Evolutionary conservation across 2,888 invertebrate genomes (phyloP).

Genomic region (Mystacides longicornis): DNA sequence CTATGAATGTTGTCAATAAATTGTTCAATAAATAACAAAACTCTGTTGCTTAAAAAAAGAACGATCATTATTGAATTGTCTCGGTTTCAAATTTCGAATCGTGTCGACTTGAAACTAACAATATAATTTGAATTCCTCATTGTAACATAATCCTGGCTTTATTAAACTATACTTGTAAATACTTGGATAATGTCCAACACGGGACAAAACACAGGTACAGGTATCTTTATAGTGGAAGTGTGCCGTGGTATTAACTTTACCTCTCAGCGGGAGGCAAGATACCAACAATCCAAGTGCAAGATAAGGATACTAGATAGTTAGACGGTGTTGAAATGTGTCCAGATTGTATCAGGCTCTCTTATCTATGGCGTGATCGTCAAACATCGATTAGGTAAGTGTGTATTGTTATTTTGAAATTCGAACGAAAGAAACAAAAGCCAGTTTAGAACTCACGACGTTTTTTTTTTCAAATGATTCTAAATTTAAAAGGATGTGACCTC

Average conservation of each 20-base stretch:
- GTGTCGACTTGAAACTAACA: neutral
- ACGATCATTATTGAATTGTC: neutral
- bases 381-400: too few species aligned
- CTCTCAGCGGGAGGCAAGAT: conserved; percentile 1
- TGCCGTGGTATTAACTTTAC: neutral
- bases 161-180: neutral
- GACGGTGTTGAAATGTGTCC: neutral
- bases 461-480: too few species aligned
- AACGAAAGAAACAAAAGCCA: neutral
- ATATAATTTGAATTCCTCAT: conserved; percentile 1
- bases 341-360: neutral
- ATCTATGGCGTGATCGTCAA: neutral
- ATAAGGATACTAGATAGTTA: neutral
- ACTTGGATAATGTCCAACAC: neutral
- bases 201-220: neutral
- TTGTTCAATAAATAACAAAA: neutral
- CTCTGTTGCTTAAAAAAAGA: neutral
- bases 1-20: neutral
- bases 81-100: conserved; percentile 2
- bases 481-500: too few species aligned
- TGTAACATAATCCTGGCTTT: neutral
- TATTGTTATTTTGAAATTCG: neutral
- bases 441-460: too few species aligned
- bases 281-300: neutral
- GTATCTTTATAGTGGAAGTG: neutral